phyloP scores from a whole-genome alignment of 2,797 vertebrate species.

The Acridotheres tristis region DNA sequence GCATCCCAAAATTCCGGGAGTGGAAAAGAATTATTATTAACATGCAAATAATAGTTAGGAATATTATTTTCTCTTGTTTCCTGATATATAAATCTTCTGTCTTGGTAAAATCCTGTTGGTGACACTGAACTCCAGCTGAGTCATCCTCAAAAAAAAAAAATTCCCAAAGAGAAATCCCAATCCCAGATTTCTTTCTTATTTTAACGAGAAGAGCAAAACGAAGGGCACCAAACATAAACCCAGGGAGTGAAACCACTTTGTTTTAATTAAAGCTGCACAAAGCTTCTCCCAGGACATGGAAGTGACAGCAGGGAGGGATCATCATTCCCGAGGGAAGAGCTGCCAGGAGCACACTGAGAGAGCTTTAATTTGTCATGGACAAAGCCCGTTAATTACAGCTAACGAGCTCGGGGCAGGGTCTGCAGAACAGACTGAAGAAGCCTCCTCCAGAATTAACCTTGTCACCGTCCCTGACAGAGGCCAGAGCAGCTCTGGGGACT shows the following conservation, averaged over 20 bases:
- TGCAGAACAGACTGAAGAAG: slow-evolving; percentile 10
- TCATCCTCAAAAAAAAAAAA: not conserved
- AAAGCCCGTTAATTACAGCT: slow-evolving; percentile 27
- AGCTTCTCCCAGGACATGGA: not conserved
- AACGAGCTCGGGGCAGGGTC: not conserved
- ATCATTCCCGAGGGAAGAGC: not conserved
- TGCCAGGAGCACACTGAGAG: not conserved
- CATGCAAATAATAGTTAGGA: not conserved
- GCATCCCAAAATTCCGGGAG: not conserved
- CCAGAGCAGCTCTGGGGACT: slow-evolving; percentile 42
- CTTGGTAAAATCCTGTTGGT: not conserved
- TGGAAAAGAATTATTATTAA: not conserved
- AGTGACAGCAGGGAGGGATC: not conserved
- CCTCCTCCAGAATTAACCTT: slow-evolving; percentile 1
- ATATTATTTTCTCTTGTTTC: not conserved
- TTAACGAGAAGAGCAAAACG: not conserved
- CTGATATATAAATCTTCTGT: not conserved
- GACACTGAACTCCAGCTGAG: not conserved
- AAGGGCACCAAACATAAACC: not conserved
- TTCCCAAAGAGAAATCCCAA: not conserved
- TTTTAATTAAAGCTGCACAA: slow-evolving; percentile 12
- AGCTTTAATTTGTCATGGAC: not conserved
- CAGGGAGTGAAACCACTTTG: not conserved
- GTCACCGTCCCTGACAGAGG: slow-evolving; percentile 51
- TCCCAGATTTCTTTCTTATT: not conserved